Conservation (phyloP, 1,140 invertebrate species). For the Neodiprion lecontei region DNA sequence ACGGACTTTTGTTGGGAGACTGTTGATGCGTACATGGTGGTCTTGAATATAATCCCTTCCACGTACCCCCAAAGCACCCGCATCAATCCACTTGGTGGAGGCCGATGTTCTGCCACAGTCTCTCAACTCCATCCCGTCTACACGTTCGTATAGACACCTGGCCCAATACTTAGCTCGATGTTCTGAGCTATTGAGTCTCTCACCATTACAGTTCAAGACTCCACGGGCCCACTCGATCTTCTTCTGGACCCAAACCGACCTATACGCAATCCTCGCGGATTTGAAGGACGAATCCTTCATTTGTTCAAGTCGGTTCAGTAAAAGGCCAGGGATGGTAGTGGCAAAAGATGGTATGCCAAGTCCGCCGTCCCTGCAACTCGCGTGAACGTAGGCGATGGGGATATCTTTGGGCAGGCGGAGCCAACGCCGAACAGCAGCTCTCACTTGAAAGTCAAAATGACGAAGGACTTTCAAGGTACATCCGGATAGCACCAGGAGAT, state of each 20-base stretch:
- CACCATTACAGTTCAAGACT: constrained; percentile 26
- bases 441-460: constrained; percentile 40
- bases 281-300: background rate
- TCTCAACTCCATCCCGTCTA: background rate
- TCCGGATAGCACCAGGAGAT: constrained; percentile 38
- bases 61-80: too few relatives aligned
- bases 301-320: background rate
- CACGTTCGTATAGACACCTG: constrained; percentile 6
- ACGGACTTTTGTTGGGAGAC: background rate
- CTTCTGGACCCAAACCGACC: constrained; percentile 41
- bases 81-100: background rate
- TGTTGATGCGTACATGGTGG: background rate
- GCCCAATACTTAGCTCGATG: constrained; percentile 28
- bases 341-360: constrained; percentile 31
- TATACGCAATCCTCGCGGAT: constrained; percentile 9
- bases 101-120: background rate
- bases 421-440: constrained; percentile 38
- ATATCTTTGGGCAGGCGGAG: constrained; percentile 41
- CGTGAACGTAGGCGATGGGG: constrained; percentile 42
- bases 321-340: constrained; percentile 10
- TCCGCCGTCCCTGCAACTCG: constrained; percentile 36
- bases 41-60: constrained; percentile 15
- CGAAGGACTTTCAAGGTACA: constrained; percentile 30
- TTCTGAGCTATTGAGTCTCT: constrained; percentile 28
- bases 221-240: constrained; percentile 26